Base-by-base conservation (phyloP, 2,113 vertebrate species). In the Hippolais icterina region DNA sequence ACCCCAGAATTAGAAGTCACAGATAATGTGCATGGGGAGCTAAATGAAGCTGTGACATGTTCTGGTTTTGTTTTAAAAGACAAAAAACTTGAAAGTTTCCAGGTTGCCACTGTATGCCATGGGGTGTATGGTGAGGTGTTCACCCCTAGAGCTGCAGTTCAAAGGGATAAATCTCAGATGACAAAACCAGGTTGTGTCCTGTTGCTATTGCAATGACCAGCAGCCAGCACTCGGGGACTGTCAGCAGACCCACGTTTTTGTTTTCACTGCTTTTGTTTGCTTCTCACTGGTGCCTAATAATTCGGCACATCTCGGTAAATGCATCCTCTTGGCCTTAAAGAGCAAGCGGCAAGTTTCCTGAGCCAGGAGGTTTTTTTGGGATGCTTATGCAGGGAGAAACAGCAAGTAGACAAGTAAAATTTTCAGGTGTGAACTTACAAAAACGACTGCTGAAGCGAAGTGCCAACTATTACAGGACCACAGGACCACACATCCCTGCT, bases 221-320 rank as follows among this genome's bases (percentile, higher is more conserved):
- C 16, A 50, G 44, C 21, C 49, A 53, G 22, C 42, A 64, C 53
- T 29, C 1, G 0, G 44, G 8, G 15, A 22, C 72, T 74, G 57
- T 11, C 39, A 29, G 44, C 47, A 21, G 9, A 6, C 28, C 12
- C 11, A 3, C 0, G 1, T 6, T 46, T 56, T 37, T 3, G 3
- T 19, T 54, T 56, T 9, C 42, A 5, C 1, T 8, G 35, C 28
- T 53, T 82, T 53, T 50, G 22, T 39, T 63, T 71, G 16, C 8
- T 6, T 31, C 19, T 16, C 17, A 19, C 14, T 5, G 20, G 12
- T 12, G 42, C 9, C 35, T 42, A 12, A 28, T 8, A 12, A 4
- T 22, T 23, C 4, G 0, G 7, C 68, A 24, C 56, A 7, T 13
- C 17, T 9, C 24, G 53, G 4, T 15, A 57, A 42, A 23, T 2